Evolutionary conservation across 2,113 vertebrate species (phyloP), one percentile per base, ranked within the genome.

Genomic region (Octodon degus): DNA sequence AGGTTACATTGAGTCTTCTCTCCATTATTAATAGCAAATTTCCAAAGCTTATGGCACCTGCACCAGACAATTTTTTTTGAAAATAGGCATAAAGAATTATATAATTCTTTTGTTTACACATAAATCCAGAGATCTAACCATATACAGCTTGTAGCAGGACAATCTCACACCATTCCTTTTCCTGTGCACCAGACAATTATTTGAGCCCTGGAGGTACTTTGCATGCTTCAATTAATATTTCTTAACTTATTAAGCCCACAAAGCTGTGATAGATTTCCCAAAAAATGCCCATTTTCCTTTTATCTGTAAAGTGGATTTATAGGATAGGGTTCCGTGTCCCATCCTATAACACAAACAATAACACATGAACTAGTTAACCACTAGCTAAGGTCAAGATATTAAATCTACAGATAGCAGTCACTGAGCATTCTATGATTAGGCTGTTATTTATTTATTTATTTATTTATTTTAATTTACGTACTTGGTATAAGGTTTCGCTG

Each of bases 401-500:
- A 70, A 76, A 20, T 89, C n/a, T 58, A 37, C 76, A 27, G 34
- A 9, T 94, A 70, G 27, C 16, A 60, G 80, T 80, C 62, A 47
- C 40, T 86, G 30, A 88, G 2, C 43, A 55, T 19, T 96, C 83
- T 72, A 0, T 89, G 16, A 32, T 19, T n/a, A 91, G 20, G 8
- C n/a, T 84, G 20, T 91, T 83, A 72, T 67, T 94, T 86, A 58
- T 58, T 58, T 58, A 50, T 58, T 91, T 83, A 70, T 67, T 94
- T 86, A 58, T 58, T 58, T 58, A 50, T 58, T 58, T 58, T 58
- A 58, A 58, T 58, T 58, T 58, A 58, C 14, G 5, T 58, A 58
- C 16, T 58, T 58, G 55, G 55, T 58, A 58, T 17, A 58, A 16
- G 17, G 16, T 58, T 16, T 58, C 16, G 14, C 55, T 58, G 16